Evolutionary conservation across 2,888 invertebrate genomes (phyloP), one percentile per base, ranked within the genome.

Genomic region (Deilephila porcellus): DNA sequence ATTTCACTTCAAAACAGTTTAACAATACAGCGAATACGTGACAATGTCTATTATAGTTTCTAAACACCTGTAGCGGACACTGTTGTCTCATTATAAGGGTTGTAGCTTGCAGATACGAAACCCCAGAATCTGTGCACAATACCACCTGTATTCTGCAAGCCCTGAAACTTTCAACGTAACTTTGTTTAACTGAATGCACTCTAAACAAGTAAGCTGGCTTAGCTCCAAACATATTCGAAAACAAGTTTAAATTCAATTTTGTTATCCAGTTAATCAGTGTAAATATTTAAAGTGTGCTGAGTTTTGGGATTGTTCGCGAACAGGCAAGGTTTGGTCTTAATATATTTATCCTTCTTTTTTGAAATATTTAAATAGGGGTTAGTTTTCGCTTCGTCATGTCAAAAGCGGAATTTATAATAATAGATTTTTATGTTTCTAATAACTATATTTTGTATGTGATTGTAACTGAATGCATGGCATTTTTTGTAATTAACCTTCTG

Each of bases 191-290:
- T 67, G 25, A 45, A 63, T 63, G 34, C 34, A 67, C 25, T 45
- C 52, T 29, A 25, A 67, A 67, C 67, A 52, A 67, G 67, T 67
- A 67, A 67, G 67, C 67, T 52, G 67, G 67, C 67, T 67, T 17
- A 52, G 67, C 7, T 52, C 67, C 67, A 67, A 67, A 67, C 64
- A 67, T 67, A 67, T 67, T 45, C 52, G 52, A 25, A 52, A 52
- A 67, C 67, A 67, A 67, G 67, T 67, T 67, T 67, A 8, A 25
- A 52, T 67, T 67, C 20, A 67, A 67, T 67, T 67, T 67, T 52
- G 67, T 67, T 45, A 67, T 52, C 45, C 37, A 45, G 37, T 64
- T 64, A 64, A 64, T 64, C 37, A 45, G 37, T 71, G 63, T 77
- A 72, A 63, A 74, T 74, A 52, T 64, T 37, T 53, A 52, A 71